Conservation (phyloP, 2,888 invertebrate species). For the Pachycephus smyrnensis region DNA sequence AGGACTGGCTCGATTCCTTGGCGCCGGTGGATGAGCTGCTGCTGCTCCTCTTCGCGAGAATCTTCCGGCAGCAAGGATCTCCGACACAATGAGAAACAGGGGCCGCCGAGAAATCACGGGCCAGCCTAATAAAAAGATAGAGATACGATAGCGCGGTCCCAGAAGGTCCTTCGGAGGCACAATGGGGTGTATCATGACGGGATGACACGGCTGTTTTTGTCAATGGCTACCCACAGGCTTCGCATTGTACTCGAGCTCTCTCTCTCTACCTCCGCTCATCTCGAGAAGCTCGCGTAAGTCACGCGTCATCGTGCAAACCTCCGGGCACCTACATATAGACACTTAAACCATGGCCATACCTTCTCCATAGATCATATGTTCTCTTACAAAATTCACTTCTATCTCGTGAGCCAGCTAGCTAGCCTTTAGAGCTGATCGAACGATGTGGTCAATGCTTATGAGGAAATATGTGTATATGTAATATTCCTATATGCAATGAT, state of each 20-base stretch:
- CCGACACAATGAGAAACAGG: conserved; percentile 46
- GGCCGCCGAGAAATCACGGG: conserved; percentile 45
- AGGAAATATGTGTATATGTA: not conserved
- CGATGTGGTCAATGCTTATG: not conserved
- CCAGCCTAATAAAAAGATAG: conserved; percentile 59
- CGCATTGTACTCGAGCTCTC: conserved; percentile 56
- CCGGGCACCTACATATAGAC: not conserved
- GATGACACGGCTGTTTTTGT: conserved; percentile 64
- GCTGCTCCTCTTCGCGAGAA: not conserved
- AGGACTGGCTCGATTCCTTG: not conserved
- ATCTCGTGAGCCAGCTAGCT: not conserved
- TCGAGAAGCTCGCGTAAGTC: conserved; percentile 31
- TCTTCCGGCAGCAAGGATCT: not conserved
- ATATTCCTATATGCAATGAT: not conserved
- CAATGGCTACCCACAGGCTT: conserved; percentile 60
- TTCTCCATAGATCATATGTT: not conserved
- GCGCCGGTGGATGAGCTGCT: not conserved
- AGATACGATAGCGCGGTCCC: conserved; percentile 56
- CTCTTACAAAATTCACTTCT: not conserved
- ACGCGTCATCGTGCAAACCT: conserved; percentile 40
- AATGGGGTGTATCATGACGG: conserved; percentile 63
- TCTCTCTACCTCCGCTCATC: conserved; percentile 38
- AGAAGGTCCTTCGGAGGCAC: conserved; percentile 58
- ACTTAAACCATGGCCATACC: not conserved
- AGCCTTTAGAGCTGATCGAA: not conserved